Conservation (phyloP, 2,797 vertebrate genomes). For the Brotogeris chrysoptera region DNA sequence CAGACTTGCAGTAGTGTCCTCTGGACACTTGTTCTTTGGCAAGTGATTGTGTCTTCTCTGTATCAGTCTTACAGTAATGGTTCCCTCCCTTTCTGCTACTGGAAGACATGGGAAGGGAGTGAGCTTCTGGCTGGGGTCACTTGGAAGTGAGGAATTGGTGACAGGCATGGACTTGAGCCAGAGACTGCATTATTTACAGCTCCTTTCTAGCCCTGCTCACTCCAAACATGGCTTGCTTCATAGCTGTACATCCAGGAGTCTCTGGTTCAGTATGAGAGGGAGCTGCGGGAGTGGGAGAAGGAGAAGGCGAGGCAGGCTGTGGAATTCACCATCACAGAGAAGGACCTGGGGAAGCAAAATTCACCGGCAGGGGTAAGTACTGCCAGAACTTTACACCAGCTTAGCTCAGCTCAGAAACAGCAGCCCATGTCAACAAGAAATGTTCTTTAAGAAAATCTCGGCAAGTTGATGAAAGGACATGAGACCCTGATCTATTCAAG, state of each 20-base stretch:
- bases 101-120: neutral
- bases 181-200: neutral
- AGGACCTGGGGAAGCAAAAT: constrained; percentile 2
- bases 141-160: neutral
- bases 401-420: neutral
- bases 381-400: neutral
- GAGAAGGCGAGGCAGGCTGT: constrained; percentile 75
- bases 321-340: constrained; percentile 87
- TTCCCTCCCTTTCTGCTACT: neutral
- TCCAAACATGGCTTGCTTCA: neutral
- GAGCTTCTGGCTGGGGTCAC: neutral
- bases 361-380: neutral
- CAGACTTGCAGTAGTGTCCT: neutral
- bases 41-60: neutral
- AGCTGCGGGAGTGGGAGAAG: constrained; percentile 78
- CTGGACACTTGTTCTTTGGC: neutral
- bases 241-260: constrained; percentile 80
- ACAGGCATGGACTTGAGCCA: neutral
- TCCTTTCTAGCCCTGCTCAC: neutral
- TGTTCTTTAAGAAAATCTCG: neutral
- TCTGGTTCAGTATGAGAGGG: constrained; percentile 73
- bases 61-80: neutral
- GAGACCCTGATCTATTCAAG: neutral
- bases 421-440: neutral
- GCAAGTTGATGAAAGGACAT: neutral